Conservation (phyloP, 2,888 invertebrate genomes). For the Poecilobothrus nobilitatus region DNA sequence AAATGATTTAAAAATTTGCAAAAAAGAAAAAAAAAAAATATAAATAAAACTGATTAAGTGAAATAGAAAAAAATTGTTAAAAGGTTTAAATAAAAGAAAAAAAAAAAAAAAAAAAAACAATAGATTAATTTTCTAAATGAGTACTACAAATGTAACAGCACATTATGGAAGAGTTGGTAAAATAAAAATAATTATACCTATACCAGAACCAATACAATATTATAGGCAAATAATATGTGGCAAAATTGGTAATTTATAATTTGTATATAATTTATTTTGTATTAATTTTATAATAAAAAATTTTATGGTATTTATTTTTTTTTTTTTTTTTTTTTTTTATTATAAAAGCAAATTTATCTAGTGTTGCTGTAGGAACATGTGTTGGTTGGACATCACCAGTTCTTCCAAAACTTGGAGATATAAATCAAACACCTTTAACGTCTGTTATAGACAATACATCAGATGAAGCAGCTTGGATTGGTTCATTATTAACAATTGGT, state of each 20-base stretch:
- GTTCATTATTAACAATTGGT: slow-evolving; percentile 61
- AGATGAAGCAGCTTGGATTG: slow-evolving; percentile 63
- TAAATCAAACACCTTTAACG: slow-evolving; percentile 45
- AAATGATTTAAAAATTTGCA: too few species aligned
- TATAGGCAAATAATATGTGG: not conserved
- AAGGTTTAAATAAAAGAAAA: too few species aligned
- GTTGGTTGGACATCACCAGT: slow-evolving; percentile 72
- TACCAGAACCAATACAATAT: not conserved
- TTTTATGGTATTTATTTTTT: too few species aligned
- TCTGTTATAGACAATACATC: slow-evolving; percentile 42
- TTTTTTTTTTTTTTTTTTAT: too few species aligned
- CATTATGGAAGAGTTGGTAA: not conserved
- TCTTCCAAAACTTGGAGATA: slow-evolving; percentile 50
- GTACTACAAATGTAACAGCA: not conserved
- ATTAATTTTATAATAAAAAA: too few species aligned
- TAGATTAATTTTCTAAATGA: not conserved
- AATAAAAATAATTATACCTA: too few species aligned
- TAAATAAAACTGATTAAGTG: too few species aligned
- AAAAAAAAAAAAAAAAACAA: not conserved
- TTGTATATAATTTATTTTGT: not conserved
- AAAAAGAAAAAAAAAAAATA: too few species aligned
- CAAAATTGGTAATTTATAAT: not conserved
- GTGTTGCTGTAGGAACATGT: slow-evolving; percentile 58
- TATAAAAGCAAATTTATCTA: slow-evolving; percentile 56
- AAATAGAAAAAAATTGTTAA: too few species aligned